Evolutionary conservation across 2,113 vertebrate genomes (phyloP).

Genomic region (Cheirogaleus medius): DNA sequence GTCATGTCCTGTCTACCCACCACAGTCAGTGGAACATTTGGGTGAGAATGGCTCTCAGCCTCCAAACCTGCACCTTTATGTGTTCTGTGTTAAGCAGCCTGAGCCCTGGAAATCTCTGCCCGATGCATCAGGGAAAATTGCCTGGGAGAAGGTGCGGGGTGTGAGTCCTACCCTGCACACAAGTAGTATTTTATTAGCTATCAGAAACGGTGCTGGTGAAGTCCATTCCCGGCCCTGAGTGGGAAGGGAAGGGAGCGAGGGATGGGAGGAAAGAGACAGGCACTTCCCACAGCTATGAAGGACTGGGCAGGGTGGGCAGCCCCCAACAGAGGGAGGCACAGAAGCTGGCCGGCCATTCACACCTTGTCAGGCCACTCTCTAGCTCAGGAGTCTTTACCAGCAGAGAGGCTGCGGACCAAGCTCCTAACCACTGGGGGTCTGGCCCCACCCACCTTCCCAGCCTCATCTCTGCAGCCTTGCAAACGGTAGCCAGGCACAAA

Average conservation of each 20-base stretch:
- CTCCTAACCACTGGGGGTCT: too few relatives aligned
- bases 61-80: not conserved
- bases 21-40: not conserved
- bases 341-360: not conserved
- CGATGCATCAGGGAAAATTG: not conserved
- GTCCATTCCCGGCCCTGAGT: not conserved
- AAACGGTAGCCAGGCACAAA: not conserved
- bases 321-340: not conserved
- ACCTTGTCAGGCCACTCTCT: not conserved
- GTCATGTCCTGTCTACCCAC: too few relatives aligned
- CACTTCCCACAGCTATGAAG: too few relatives aligned
- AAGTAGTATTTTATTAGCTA: not conserved
- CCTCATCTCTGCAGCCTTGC: not conserved
- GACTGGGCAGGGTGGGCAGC: rapidly evolving
- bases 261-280: not conserved
- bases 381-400: not conserved
- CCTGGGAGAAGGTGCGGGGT: not conserved
- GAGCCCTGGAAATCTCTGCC: not conserved
- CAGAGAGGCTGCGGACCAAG: not conserved
- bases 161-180: rapidly evolving
- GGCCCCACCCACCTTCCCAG: not conserved
- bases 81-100: not conserved
- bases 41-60: not conserved
- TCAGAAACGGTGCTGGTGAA: not conserved
- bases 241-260: not conserved